Conservation (phyloP, 2,888 invertebrate genomes). For the Schizotus pectinicornis region DNA sequence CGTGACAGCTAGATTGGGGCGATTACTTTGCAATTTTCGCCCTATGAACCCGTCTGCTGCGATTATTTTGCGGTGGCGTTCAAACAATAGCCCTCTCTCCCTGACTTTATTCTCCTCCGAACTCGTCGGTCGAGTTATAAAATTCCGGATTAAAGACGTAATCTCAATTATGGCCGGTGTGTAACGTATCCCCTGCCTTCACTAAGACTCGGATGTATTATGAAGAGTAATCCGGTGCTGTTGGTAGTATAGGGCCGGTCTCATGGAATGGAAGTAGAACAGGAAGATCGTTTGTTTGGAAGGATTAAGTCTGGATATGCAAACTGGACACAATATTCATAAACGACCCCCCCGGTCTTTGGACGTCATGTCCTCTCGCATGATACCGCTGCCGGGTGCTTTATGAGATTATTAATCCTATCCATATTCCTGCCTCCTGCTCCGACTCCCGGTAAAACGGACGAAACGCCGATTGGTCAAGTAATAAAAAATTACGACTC, state of each 20-base stretch:
- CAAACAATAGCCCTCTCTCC: too few species aligned
- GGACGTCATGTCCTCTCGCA: constrained; percentile 5
- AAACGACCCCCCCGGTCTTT: constrained; percentile 21
- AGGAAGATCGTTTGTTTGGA: constrained; percentile 34
- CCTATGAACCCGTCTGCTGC: too few species aligned
- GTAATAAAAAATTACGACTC: too few species aligned
- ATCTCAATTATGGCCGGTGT: constrained; percentile 15
- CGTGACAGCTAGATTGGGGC: too few species aligned
- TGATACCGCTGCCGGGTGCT: too few species aligned
- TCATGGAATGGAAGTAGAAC: constrained; percentile 21
- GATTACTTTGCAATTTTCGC: too few species aligned
- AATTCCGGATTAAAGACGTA: constrained; percentile 13
- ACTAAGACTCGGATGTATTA: constrained; percentile 20
- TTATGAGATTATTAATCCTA: too few species aligned
- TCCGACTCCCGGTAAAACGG: background rate
- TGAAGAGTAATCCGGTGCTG: constrained; percentile 25
- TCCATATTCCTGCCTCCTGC: too few species aligned
- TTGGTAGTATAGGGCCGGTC: constrained; percentile 7
- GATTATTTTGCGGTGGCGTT: too few species aligned
- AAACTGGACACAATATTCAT: constrained; percentile 36
- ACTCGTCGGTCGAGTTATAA: background rate
- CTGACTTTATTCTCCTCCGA: too few species aligned
- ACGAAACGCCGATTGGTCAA: background rate
- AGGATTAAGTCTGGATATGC: constrained; percentile 32
- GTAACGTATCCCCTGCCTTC: constrained; percentile 4